These are phyloP conservation scores for Crenuchus spilurus DNA, from an alignment of 2,797 vertebrate genomes.

Conservation along the genomic window DNA sequence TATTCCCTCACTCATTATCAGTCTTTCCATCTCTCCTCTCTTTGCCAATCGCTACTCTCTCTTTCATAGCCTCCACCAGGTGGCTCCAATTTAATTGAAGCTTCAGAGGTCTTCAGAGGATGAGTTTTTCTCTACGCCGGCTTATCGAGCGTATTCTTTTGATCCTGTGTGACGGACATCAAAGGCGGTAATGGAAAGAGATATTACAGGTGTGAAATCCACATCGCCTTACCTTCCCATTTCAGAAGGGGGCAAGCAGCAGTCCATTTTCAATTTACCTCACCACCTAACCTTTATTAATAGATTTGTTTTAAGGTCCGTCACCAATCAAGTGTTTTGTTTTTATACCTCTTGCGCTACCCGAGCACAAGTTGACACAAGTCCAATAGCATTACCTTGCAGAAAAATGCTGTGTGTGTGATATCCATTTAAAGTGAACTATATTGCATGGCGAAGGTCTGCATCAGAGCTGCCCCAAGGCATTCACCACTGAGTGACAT, in stretches of 20 bases:
- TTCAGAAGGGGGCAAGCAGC: constrained; percentile 24
- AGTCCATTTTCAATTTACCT: constrained; percentile 45
- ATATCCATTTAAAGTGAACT: constrained; percentile 34
- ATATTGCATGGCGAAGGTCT: constrained; percentile 30
- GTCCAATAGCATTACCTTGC: constrained; percentile 33
- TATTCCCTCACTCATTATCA: constrained; percentile 32
- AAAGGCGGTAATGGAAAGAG: constrained; percentile 41
- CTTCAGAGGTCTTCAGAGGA: constrained; percentile 26
- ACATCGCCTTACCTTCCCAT: constrained; percentile 6
- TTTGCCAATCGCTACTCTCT: constrained; percentile 5
- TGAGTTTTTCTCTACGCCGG: constrained; percentile 12
- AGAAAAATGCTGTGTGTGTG: background rate
- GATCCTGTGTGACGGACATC: constrained; percentile 45
- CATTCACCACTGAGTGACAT: constrained; percentile 38
- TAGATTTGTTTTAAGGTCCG: constrained; percentile 35
- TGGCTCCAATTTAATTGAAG: constrained; percentile 47
- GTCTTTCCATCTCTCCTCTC: constrained; percentile 8
- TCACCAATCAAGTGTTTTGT: constrained; percentile 21
- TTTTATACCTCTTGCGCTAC: constrained; percentile 11
- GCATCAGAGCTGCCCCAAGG: constrained; percentile 27
- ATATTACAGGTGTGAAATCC: constrained; percentile 39
- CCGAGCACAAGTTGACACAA: background rate
- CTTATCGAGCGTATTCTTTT: constrained; percentile 38
- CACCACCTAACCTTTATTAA: constrained; percentile 44
- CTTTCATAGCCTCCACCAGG: constrained; percentile 35